Conservation (phyloP, 2,888 invertebrate species). For the Steromphala cineraria region DNA sequence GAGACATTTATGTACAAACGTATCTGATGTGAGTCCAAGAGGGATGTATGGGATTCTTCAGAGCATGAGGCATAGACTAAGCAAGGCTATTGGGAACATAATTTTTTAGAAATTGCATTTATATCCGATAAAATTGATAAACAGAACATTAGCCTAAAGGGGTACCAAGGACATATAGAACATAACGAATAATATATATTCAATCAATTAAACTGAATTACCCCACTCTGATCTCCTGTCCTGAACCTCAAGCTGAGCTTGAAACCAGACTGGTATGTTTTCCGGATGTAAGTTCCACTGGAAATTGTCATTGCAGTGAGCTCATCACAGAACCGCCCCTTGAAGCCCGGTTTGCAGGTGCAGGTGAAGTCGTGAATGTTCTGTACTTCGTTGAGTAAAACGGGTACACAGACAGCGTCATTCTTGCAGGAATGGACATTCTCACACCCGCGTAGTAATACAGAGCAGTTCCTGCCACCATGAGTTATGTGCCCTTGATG, state of each 20-base stretch:
- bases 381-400: neutral
- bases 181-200: too few relatives aligned
- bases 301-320: neutral
- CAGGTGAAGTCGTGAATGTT: neutral
- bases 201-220: neutral
- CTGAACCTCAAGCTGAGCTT: neutral
- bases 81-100: too few relatives aligned
- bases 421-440: neutral
- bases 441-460: neutral
- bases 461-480: neutral
- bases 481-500: neutral
- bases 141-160: too few relatives aligned
- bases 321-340: neutral
- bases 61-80: too few relatives aligned
- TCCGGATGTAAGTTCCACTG: neutral
- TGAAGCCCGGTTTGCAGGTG: neutral
- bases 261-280: neutral
- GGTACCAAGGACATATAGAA: too few relatives aligned
- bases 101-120: too few relatives aligned
- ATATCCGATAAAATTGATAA: too few relatives aligned
- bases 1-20: too few relatives aligned
- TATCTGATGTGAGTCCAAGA: too few relatives aligned
- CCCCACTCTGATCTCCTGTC: neutral
- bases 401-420: neutral
- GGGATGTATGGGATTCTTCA: too few relatives aligned